These are phyloP conservation scores for Tamias sibiricus DNA, from an alignment of 2,113 vertebrate genomes.

Conservation along the genomic window DNA sequence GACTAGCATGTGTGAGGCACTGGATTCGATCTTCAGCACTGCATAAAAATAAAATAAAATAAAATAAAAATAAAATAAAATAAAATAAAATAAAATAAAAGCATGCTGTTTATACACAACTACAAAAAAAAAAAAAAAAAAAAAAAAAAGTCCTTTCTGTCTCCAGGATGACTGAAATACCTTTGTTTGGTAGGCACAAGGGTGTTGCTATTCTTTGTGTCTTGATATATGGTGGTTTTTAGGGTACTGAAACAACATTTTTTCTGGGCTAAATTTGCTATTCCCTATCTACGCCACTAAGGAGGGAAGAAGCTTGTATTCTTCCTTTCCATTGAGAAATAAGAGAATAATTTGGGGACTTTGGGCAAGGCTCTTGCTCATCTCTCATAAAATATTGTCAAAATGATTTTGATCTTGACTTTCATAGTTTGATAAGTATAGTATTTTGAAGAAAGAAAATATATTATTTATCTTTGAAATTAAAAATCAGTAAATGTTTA, in stretches of 20 bases:
- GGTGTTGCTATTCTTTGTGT: background rate
- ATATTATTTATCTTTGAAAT: background rate
- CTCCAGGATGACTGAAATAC: background rate
- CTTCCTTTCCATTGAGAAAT: background rate
- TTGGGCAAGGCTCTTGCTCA: background rate
- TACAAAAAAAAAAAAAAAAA: too few species aligned
- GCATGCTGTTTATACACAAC: too few species aligned
- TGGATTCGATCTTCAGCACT: too few species aligned
- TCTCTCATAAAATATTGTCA: background rate
- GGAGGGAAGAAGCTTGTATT: background rate
- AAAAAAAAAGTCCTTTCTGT: background rate
- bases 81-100: too few species aligned
- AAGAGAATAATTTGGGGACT: background rate
- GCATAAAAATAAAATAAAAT: too few species aligned
- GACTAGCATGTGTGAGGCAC: too few species aligned
- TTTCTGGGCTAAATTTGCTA: background rate
- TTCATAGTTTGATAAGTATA: background rate
- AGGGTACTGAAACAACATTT: background rate
- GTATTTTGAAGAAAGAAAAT: background rate
- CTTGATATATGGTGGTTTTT: background rate
- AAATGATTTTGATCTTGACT: background rate
- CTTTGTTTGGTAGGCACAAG: background rate
- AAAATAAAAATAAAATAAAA: too few species aligned
- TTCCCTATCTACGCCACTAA: background rate
- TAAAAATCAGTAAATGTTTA: background rate